Evolutionary conservation across 30 jellyfish, hydroid and myxozoan genomes (phyloP), one percentile per base, ranked within the genome.

Genomic region (Pelagia noctiluca): DNA sequence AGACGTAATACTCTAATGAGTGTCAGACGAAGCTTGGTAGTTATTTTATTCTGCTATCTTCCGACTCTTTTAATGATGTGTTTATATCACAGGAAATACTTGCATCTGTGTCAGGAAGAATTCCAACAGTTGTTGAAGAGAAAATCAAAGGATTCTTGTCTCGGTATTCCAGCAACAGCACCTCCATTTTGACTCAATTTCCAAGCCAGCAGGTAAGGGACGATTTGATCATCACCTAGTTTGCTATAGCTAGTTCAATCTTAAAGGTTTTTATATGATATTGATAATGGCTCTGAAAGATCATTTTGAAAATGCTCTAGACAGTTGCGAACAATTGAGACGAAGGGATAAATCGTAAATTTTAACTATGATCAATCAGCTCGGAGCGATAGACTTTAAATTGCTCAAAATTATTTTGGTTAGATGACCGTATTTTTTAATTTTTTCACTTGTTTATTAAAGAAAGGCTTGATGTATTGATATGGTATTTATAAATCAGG

Each of bases 131-230:
- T 13, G 98, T 93, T 26, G 98, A 88, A 50, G 97, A 93, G 52
- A 48, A 50, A 34, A 88, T 93, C 42, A 93, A 73, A 47, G 73
- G 66, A 3, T 79, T 81, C 46, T 84, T 93, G 26, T 42, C 82
- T 32, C 89, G 78, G 73, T 93, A 93, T 76, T 86, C 98, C 48
- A 87, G 97, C 92, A 93, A 93, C 74, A 82, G 87, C 67, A 93
- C 98, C 26, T 87, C 98, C 18, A 93, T 93, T 28, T 74, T 93
- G 31, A 88, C 92, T n/a, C 89, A 83, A 50, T 93, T 93, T 72
- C 98, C 98, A 3, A 93, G 98, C 76, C 98, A 93, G 50, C 97
- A 93, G 97, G 98, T 93, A 87, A 29, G 18, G 72, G 22, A n/a
- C n/a, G n/a, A n/a, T n/a, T 48, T n/a, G n/a, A 11, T 48, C 62